Base-by-base conservation (phyloP, 2,113 vertebrate genomes). In the Sisor rabdophorus region DNA sequence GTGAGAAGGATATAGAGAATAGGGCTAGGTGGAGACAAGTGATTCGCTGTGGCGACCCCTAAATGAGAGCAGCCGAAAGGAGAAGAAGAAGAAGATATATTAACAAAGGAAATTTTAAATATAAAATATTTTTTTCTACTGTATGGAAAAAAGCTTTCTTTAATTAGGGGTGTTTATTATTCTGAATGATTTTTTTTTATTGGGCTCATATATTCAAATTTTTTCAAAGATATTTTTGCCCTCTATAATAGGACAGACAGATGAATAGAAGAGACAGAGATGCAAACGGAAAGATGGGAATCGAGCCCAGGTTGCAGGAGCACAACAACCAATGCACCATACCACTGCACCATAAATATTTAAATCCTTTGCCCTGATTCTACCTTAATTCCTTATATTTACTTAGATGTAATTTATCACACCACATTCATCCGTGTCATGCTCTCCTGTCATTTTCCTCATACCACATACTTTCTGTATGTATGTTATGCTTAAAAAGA, bases 401-500 rank as follows among this genome's bases (percentile, higher is more conserved):
- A 12, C 20, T 60, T 58, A 64, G 28, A 63, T 61, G 7, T 56
- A 36, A 44, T n/a, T 36, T 56, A 40, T 50, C 15, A 75, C 56
- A 70, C 26, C 44, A 26, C 55, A 30, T 71, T 74, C 32, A n/a
- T 61, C 53, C 26, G 63, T 28, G 40, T 36, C 50, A 53, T 32
- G 28, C 53, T 17, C 61, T 64, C 50, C 52, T 54, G 40, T 44
- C 40, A 44, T 44, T 10, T 72, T 60, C n/a, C 11, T 80, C 44
- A 30, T 26, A 53, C 36, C n/a, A 3, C 11, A 48, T 65, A 26
- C 36, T 73, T 10, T 20, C 17, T 67, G 77, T 20, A 61, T 55
- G 30, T 65, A 61, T 65, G 30, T 56, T 64, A 79, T 17, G 56
- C 56, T 53, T 69, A 24, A 59, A 61, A 26, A 69, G 55, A 20